These are phyloP conservation scores for Hedychridium roseum DNA, from an alignment of 2,888 invertebrate species.

Conservation along the genomic window DNA sequence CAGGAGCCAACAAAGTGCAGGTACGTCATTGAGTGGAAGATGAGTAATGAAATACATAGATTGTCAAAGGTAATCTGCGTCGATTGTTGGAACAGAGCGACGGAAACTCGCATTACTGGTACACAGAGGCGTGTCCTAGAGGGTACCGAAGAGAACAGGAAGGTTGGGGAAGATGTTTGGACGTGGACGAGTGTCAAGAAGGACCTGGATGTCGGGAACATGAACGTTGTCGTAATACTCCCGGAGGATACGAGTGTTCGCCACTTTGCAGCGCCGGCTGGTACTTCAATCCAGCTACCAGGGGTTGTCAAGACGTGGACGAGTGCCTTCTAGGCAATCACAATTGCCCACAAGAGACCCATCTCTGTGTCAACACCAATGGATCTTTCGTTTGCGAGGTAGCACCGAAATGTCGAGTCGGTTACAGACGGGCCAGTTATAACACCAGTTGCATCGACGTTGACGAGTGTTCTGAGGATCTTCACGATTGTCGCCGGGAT, in stretches of 20 bases:
- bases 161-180: conserved; percentile 56
- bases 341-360: conserved; percentile 45
- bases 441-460: conserved; percentile 71
- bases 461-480: conserved; percentile 72
- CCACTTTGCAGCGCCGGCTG: conserved; percentile 52
- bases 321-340: conserved; percentile 69
- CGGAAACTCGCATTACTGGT: conserved; percentile 10
- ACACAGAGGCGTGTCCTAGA: conserved; percentile 19
- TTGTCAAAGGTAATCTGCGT: no score
- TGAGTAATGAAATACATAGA: no score
- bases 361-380: conserved; percentile 49
- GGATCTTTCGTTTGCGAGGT: conserved; percentile 50
- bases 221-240: conserved; percentile 64
- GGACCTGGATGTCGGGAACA: conserved; percentile 54
- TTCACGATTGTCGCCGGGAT: conserved; percentile 53
- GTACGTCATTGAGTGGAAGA: no score
- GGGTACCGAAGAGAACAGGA: conserved; percentile 25
- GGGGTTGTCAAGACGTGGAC: conserved; percentile 66
- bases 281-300: conserved; percentile 46
- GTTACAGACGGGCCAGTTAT: conserved; percentile 55
- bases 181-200: conserved; percentile 68
- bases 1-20: conserved; percentile 18
- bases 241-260: conserved; percentile 65
- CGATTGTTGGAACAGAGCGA: not conserved
- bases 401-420: conserved; percentile 40